phyloP scores from a whole-genome alignment of 1,140 invertebrate genomes.

The Akabosia matsudoensis region DNA sequence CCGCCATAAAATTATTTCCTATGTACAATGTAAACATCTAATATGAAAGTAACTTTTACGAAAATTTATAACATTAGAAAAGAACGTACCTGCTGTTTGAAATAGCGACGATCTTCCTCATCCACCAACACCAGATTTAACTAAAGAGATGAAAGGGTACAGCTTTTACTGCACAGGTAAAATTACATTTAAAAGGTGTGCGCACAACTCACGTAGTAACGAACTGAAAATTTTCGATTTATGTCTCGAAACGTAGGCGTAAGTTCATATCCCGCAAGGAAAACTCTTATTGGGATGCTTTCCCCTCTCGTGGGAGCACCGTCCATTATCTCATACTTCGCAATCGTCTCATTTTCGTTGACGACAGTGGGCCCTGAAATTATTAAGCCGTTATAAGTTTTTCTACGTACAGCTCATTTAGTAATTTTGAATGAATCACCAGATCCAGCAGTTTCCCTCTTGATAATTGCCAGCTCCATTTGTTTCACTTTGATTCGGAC shows the following conservation, averaged over 20 bases:
- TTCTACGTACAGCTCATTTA: neutral
- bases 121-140: slow-evolving; percentile 98
- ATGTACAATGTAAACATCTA: neutral
- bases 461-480: slow-evolving; percentile 99
- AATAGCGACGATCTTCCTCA: slow-evolving; percentile 97
- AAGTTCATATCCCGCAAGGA: slow-evolving; percentile 95
- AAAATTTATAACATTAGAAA: neutral
- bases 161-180: no score
- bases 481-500: slow-evolving; percentile 99
- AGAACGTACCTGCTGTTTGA: slow-evolving; percentile 84
- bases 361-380: slow-evolving; percentile 90
- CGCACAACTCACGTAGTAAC: slow-evolving; percentile 76
- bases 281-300: slow-evolving; percentile 97
- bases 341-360: slow-evolving; percentile 98
- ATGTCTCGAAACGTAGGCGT: slow-evolving; percentile 99
- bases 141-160: neutral
- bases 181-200: neutral
- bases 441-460: slow-evolving; percentile 94
- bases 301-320: slow-evolving; percentile 96
- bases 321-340: slow-evolving; percentile 99
- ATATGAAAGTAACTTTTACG: neutral
- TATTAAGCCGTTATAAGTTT: slow-evolving; percentile 49
- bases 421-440: slow-evolving; percentile 57
- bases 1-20: slow-evolving; percentile 88
- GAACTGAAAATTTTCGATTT: slow-evolving; percentile 98